Conservation (phyloP, 1,140 invertebrate genomes). For the Caerostris darwini region DNA sequence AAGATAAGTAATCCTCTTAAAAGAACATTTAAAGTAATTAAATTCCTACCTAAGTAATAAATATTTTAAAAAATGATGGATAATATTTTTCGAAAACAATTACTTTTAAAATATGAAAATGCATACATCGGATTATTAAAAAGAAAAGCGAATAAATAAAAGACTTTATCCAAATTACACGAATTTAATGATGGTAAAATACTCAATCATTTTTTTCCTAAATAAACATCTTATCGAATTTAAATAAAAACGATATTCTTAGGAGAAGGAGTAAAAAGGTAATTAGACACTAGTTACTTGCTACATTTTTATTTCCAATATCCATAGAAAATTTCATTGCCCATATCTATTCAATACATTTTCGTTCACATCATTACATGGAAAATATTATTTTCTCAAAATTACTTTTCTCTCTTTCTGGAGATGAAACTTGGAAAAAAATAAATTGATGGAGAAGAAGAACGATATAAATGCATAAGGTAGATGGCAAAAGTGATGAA, state of each 20-base stretch:
- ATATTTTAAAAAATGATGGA: no score
- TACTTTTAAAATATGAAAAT: no score
- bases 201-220: no score
- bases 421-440: neutral
- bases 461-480: conserved; percentile 27
- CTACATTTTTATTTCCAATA: conserved; percentile 36
- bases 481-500: conserved; percentile 70
- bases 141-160: no score
- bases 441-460: no score
- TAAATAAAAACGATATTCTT: conserved; percentile 3
- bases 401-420: conserved; percentile 44
- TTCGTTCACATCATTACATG: conserved; percentile 54
- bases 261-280: neutral
- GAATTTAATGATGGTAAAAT: neutral
- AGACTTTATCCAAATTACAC: conserved; percentile 5
- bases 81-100: no score
- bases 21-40: no score
- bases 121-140: no score
- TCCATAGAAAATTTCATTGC: conserved; percentile 32
- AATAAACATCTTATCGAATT: neutral
- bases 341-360: conserved; percentile 60
- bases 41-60: no score
- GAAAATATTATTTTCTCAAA: conserved; percentile 58
- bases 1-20: no score
- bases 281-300: conserved; percentile 54